These are phyloP conservation scores for Cathartes aura DNA, from an alignment of 2,113 vertebrate species.

Conservation along the genomic window DNA sequence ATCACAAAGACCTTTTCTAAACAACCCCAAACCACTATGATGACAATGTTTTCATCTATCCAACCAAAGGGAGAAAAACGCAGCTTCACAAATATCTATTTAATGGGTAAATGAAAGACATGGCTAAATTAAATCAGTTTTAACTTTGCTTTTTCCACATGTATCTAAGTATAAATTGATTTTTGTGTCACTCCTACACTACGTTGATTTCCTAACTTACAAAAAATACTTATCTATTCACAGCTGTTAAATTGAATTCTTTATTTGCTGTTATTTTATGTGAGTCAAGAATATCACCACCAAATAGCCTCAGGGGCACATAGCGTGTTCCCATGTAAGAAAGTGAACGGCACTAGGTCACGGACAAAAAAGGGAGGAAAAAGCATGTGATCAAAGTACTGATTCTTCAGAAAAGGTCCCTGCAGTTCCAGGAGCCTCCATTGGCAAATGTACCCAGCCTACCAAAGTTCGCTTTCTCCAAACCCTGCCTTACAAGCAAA, in stretches of 20 bases:
- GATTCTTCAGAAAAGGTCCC: not conserved
- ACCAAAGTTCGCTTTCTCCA: not conserved
- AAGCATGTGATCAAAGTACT: not conserved
- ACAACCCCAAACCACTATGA: not conserved
- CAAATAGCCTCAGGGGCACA: not conserved
- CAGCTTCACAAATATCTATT: not conserved
- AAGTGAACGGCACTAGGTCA: not conserved
- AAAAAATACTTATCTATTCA: not conserved
- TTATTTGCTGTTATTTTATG: not conserved
- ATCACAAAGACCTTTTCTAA: not conserved
- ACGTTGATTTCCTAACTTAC: not conserved
- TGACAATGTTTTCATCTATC: not conserved
- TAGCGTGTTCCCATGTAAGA: rapidly evolving
- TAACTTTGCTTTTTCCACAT: not conserved
- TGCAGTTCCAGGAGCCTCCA: constrained; percentile 10
- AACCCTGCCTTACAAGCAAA: constrained; percentile 77
- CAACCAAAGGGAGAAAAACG: not conserved
- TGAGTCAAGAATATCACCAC: not conserved
- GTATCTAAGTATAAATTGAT: not conserved
- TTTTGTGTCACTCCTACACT: not conserved
- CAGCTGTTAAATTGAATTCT: not conserved
- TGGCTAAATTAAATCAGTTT: not conserved
- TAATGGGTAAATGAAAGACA: not conserved
- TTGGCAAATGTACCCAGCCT: not conserved
- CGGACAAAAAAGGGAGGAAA: not conserved